Percentiles rank a stretch among this genome's conserved stretches.
phyloP scores from a whole-genome alignment of 2,888 invertebrate genomes.

The Ophion ventricosus region DNA sequence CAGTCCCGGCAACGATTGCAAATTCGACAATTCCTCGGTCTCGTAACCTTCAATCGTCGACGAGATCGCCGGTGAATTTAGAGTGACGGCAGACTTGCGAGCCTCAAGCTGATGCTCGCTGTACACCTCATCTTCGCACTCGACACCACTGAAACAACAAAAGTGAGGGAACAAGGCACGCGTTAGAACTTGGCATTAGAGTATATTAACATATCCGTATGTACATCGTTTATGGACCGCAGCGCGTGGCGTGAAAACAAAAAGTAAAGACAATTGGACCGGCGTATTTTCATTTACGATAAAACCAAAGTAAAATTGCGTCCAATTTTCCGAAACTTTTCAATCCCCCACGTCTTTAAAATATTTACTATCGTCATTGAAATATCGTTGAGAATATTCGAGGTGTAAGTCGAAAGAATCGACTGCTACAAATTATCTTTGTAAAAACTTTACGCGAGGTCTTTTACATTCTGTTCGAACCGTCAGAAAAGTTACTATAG shows the following conservation, averaged over 20 bases:
- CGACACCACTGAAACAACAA: slow-evolving; percentile 88
- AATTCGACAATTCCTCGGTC: slow-evolving; percentile 39
- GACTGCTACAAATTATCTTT: not conserved
- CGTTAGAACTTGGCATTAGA: slow-evolving; percentile 29
- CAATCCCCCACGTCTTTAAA: not conserved
- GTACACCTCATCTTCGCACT: slow-evolving; percentile 91
- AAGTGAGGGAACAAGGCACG: slow-evolving; percentile 62
- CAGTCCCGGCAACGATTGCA: slow-evolving; percentile 55
- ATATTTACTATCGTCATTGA: not conserved
- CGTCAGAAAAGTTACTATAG: too few relatives aligned
- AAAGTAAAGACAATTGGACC: not conserved
- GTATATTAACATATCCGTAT: slow-evolving; percentile 19
- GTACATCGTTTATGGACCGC: not conserved
- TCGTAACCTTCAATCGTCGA: slow-evolving; percentile 49
- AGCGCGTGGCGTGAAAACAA: not conserved
- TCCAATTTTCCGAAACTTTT: not conserved
- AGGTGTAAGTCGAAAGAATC: not conserved
- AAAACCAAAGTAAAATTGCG: not conserved
- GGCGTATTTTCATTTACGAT: not conserved
- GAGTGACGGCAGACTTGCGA: slow-evolving; percentile 72
- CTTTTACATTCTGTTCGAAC: too few relatives aligned
- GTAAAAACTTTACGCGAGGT: not conserved
- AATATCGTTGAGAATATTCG: not conserved
- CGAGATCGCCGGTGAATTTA: slow-evolving; percentile 46
- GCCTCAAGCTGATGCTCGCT: slow-evolving; percentile 86